Evolutionary conservation across 2,113 vertebrate genomes (phyloP).

Genomic region (Catagonus wagneri): DNA sequence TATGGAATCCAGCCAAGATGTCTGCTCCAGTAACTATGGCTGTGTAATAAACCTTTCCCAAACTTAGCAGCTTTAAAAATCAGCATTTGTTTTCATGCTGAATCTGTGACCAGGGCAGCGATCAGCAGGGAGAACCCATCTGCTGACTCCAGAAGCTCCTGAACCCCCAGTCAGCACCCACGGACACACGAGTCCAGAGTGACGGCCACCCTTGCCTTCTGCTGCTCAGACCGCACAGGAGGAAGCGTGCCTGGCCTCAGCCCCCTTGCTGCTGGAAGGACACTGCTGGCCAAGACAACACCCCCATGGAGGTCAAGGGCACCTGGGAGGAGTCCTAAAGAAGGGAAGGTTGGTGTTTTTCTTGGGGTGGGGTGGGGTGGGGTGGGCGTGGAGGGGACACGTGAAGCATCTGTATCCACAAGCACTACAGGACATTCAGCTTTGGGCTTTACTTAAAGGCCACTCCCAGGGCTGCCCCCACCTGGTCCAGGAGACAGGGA

Average conservation of each 20-base stretch:
- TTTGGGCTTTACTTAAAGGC: not conserved
- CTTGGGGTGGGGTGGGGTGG: too few species aligned
- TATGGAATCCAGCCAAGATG: not conserved
- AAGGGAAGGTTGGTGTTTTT: not conserved
- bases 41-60: not conserved
- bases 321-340: not conserved
- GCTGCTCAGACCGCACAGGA: not conserved
- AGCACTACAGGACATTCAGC: rapidly evolving
- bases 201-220: not conserved
- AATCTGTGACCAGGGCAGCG: not conserved
- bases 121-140: not conserved
- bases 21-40: not conserved
- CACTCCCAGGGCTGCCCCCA: not conserved
- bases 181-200: not conserved
- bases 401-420: not conserved
- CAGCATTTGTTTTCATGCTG: not conserved
- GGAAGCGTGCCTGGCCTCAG: too few species aligned
- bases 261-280: not conserved
- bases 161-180: not conserved
- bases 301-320: rapidly evolving
- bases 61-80: not conserved
- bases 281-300: not conserved
- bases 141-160: not conserved
- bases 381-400: not conserved
- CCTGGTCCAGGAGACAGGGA: not conserved